phyloP scores from a whole-genome alignment of 2,113 vertebrate genomes.

The Dipodomys merriami region DNA sequence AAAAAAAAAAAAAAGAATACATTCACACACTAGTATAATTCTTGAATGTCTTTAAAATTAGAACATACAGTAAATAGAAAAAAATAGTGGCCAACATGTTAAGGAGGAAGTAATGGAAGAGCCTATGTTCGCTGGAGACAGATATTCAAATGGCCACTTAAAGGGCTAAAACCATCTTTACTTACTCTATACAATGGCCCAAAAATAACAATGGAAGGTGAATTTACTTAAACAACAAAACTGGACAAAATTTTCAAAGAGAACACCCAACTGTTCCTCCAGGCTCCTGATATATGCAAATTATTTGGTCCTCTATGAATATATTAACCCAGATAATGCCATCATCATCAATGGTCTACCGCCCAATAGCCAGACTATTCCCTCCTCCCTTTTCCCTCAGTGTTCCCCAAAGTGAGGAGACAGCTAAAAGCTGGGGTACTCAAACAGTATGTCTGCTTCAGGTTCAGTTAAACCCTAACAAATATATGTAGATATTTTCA shows the following conservation, averaged over 20 bases:
- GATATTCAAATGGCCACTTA: neutral
- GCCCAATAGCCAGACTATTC: neutral
- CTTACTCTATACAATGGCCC: neutral
- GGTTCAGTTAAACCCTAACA: neutral
- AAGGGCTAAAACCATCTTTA: neutral
- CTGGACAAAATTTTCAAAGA: neutral
- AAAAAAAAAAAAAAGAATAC: no score
- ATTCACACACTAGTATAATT: neutral
- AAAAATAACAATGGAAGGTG: neutral
- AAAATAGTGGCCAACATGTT: neutral
- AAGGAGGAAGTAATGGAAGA: neutral
- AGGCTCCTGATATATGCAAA: accelerated
- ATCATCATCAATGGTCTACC: neutral
- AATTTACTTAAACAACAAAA: neutral
- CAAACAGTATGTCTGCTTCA: neutral
- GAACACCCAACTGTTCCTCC: neutral
- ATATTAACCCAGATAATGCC: accelerated
- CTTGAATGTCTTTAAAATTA: neutral
- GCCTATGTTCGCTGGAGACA: accelerated
- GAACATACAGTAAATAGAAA: neutral
- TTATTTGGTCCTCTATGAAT: neutral
- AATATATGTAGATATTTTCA: neutral
- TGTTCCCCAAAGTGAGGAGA: neutral
- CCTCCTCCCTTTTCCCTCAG: no score
- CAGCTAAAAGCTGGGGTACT: neutral